A percentile compares a stretch with the other conserved stretches of the same genome.
Evolutionary conservation across 2,113 vertebrate species (phyloP).

Genomic region (Nipponia nippon): DNA sequence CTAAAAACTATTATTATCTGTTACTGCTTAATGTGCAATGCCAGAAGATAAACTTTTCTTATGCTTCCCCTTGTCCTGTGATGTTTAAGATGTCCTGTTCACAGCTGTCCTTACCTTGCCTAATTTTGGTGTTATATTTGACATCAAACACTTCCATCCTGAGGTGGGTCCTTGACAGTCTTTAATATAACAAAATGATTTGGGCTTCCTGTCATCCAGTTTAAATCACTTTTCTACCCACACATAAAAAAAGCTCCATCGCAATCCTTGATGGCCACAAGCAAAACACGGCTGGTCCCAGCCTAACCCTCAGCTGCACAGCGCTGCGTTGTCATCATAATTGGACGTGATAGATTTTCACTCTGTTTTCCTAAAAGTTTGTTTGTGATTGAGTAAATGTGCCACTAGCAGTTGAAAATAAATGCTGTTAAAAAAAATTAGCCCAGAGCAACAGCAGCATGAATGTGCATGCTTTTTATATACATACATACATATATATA

Average conservation of each 20-base stretch:
- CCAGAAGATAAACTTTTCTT: not conserved
- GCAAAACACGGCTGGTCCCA: not conserved
- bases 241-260: not conserved
- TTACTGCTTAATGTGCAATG: not conserved
- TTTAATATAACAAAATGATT: constrained; percentile 47
- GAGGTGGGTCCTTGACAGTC: constrained; percentile 31
- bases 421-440: constrained; percentile 46
- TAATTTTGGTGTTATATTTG: not conserved
- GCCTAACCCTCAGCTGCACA: not conserved
- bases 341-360: constrained; percentile 15
- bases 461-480: not conserved
- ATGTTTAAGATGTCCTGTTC: not conserved
- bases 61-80: not conserved
- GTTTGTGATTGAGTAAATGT: constrained; percentile 36
- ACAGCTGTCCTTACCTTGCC: not conserved
- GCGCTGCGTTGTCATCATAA: not conserved
- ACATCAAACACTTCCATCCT: not conserved
- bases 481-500: not conserved
- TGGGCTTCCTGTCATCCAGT: constrained; percentile 26
- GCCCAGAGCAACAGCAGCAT: not conserved
- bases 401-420: constrained; percentile 22
- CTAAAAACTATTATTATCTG: not conserved
- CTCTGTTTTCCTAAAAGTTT: constrained; percentile 43
- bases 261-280: not conserved
- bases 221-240: constrained; percentile 29